Evolutionary conservation across 2,888 invertebrate genomes (phyloP).

Genomic region (Silvanus unidentatus): DNA sequence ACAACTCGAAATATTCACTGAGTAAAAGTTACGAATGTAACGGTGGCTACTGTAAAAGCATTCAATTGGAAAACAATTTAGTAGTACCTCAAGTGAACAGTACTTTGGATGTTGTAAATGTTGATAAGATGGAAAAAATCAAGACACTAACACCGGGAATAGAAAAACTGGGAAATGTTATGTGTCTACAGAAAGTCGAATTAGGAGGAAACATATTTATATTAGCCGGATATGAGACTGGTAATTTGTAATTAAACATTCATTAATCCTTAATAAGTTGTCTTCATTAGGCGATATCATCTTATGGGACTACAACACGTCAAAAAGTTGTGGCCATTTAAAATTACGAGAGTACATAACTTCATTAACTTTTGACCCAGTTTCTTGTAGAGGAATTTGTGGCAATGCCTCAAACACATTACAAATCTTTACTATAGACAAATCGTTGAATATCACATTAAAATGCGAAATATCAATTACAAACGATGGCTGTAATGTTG

Average conservation of each 20-base stretch:
- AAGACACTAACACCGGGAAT: conserved; percentile 43
- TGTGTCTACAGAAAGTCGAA: conserved; percentile 56
- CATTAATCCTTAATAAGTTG: background rate
- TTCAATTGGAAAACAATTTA: conserved; percentile 54
- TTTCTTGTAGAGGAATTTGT: conserved; percentile 60
- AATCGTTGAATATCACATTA: conserved; percentile 52
- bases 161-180: conserved; percentile 56
- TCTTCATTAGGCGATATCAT: conserved; percentile 53
- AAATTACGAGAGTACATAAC: conserved; percentile 61
- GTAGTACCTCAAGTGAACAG: conserved; percentile 61
- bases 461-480: conserved; percentile 61
- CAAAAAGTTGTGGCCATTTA: conserved; percentile 52
- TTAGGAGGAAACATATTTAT: conserved; percentile 50
- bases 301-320: conserved; percentile 64
- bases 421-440: conserved; percentile 53
- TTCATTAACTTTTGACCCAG: conserved; percentile 64
- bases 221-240: conserved; percentile 69
- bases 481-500: conserved; percentile 66
- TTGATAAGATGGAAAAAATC: conserved; percentile 41
- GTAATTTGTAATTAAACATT: too few relatives aligned
- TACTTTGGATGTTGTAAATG: conserved; percentile 47
- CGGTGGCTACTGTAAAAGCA: conserved; percentile 68
- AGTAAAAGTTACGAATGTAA: conserved; percentile 54
- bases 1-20: conserved; percentile 56
- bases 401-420: conserved; percentile 60